These are phyloP conservation scores for Philotrypesis tridentata DNA, from an alignment of 1,140 invertebrate species.

Conservation along the genomic window DNA sequence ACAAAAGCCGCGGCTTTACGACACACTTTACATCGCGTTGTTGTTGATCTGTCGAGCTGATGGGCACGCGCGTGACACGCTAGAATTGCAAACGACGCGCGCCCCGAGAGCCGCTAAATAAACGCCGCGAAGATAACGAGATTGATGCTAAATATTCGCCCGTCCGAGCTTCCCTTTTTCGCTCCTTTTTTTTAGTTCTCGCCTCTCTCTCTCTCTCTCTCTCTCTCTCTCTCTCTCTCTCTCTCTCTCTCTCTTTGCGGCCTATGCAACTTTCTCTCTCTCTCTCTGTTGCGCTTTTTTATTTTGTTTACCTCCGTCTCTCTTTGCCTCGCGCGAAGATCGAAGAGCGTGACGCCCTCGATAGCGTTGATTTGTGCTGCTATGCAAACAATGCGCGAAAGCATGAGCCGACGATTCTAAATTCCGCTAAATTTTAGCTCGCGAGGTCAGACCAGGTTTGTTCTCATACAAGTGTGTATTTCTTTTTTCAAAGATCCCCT, in stretches of 20 bases:
- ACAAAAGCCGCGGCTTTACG: not conserved
- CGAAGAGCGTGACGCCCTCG: not conserved
- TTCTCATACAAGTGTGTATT: not conserved
- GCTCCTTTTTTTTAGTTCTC: slow-evolving; percentile 23
- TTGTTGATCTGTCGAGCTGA: slow-evolving; percentile 28
- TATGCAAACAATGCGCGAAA: not conserved
- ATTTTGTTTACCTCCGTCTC: slow-evolving; percentile 22
- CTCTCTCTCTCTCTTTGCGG: not conserved
- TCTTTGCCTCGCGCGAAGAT: too few species aligned
- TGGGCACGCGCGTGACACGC: too few species aligned
- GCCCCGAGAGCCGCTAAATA: slow-evolving; percentile 39
- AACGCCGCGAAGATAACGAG: slow-evolving; percentile 45
- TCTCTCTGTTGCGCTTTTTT: slow-evolving; percentile 11
- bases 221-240: not conserved
- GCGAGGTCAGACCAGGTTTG: slow-evolving; percentile 30
- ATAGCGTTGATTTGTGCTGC: slow-evolving; percentile 28
- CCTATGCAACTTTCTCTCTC: not conserved
- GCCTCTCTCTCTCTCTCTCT: not conserved
- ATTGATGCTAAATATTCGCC: slow-evolving; percentile 42
- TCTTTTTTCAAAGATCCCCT: not conserved
- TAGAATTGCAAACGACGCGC: slow-evolving; percentile 38
- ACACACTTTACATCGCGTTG: slow-evolving; percentile 24
- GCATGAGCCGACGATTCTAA: not conserved
- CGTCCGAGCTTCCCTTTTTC: not conserved
- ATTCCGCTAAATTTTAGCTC: slow-evolving; percentile 26